Percentiles rank a stretch among this genome's conserved stretches.
Evolutionary conservation across 2,113 vertebrate genomes (phyloP).

Genomic region (Tachuris rubrigastra): DNA sequence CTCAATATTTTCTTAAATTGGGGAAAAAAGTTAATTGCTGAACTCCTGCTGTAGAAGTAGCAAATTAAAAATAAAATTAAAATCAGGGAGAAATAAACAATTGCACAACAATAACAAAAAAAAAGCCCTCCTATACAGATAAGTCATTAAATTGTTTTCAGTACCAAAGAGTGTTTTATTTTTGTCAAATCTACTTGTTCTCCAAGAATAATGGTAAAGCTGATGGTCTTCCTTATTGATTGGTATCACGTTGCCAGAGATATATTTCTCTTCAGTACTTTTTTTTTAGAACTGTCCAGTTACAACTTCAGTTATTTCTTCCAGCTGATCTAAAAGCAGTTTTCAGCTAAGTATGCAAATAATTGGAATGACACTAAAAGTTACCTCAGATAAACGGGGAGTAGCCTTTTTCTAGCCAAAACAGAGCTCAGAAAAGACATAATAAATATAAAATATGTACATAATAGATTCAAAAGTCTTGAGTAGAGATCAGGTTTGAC

Average conservation of each 20-base stretch:
- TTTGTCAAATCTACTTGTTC: neutral
- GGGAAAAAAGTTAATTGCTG: neutral
- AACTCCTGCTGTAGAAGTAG: neutral
- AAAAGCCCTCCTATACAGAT: neutral
- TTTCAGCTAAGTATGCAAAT: neutral
- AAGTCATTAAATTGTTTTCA: neutral
- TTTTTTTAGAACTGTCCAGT: neutral
- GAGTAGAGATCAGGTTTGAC: neutral
- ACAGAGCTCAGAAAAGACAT: neutral
- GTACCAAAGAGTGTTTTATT: neutral
- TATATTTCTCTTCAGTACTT: neutral
- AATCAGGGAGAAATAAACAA: rapidly evolving
- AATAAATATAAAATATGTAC: neutral
- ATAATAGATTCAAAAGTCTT: neutral
- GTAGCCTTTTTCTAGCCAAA: neutral
- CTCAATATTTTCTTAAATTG: neutral
- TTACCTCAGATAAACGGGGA: neutral
- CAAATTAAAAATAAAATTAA: neutral
- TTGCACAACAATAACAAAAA: neutral
- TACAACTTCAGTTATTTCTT: neutral
- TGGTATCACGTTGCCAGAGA: neutral
- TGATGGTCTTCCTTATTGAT: neutral
- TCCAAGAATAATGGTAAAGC: neutral
- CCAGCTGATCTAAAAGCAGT: neutral
- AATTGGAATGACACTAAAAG: neutral